phyloP scores from a whole-genome alignment of 2,888 invertebrate genomes.

The Ennomos erosarius region DNA sequence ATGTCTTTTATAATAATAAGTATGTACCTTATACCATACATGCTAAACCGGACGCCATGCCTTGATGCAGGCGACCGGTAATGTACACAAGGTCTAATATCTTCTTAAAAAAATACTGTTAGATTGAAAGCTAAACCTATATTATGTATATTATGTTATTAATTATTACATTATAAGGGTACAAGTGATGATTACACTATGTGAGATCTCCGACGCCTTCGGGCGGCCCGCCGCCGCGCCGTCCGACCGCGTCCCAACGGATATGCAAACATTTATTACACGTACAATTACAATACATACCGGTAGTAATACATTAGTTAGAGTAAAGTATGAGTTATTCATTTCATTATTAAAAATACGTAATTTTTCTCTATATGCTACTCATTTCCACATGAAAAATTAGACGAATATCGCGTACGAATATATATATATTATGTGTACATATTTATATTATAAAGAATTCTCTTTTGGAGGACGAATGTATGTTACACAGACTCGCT shows the following conservation, averaged over 20 bases:
- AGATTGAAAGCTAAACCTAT: constrained; percentile 85
- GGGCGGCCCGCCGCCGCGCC: constrained; percentile 73
- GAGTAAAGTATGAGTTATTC: constrained; percentile 80
- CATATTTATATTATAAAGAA: constrained; percentile 79
- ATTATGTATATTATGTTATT: constrained; percentile 63
- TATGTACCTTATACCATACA: constrained; percentile 80
- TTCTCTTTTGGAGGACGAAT: constrained; percentile 84
- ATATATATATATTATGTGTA: constrained; percentile 83
- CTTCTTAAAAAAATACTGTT: constrained; percentile 86
- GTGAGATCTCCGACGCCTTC: constrained; percentile 83
- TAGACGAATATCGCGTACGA: constrained; percentile 82
- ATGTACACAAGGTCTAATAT: constrained; percentile 85
- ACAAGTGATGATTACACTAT: constrained; percentile 82
- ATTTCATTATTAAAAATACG: constrained; percentile 85
- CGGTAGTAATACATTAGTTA: constrained; percentile 68
- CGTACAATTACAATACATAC: constrained; percentile 72
- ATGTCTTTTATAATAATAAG: constrained; percentile 80
- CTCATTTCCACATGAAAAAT: constrained; percentile 82
- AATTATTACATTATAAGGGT: constrained; percentile 66
- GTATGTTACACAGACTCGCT: constrained; percentile 84
- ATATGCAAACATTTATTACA: constrained; percentile 80
- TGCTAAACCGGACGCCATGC: constrained; percentile 75
- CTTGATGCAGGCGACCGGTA: constrained; percentile 71
- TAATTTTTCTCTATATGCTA: constrained; percentile 84
- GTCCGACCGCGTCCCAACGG: constrained; percentile 79